A percentile compares a stretch with the other conserved stretches of the same genome.
phyloP scores from a whole-genome alignment of 2,113 vertebrate genomes.

The Taurulus bubalis region DNA sequence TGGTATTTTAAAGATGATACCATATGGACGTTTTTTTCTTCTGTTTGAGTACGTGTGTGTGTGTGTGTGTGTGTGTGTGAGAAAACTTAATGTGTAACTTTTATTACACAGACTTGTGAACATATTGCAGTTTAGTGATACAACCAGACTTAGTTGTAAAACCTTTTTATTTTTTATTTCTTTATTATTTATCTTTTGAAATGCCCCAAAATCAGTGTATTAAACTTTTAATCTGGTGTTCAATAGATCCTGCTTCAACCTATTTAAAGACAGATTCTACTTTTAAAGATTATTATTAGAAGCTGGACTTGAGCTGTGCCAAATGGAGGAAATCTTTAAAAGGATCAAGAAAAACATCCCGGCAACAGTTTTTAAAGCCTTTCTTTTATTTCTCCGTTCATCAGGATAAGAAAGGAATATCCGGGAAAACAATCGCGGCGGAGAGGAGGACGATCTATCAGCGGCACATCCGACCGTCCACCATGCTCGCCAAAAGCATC shows the following conservation, averaged over 20 bases:
- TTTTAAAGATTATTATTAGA: not conserved
- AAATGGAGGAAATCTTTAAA: constrained; percentile 6
- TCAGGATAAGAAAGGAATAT: constrained; percentile 96
- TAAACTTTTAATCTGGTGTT: not conserved
- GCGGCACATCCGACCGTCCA: constrained; percentile 92
- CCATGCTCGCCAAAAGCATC: constrained; percentile 97
- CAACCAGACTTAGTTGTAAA: not conserved
- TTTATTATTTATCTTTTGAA: not conserved
- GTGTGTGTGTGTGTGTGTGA: constrained; percentile 3
- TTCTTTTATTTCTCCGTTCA: constrained; percentile 15
- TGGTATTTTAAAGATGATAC: constrained; percentile 34
- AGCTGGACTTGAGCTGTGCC: constrained; percentile 5
- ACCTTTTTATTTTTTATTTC: not conserved
- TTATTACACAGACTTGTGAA: constrained; percentile 1
- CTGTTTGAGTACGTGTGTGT: constrained; percentile 11
- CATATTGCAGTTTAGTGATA: not conserved
- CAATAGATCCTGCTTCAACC: not conserved
- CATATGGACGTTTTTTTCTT: constrained; percentile 14
- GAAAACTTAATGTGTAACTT: not conserved
- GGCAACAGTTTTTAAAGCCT: not conserved
- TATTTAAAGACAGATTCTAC: not conserved
- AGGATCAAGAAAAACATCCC: constrained; percentile 22
- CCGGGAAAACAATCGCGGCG: constrained; percentile 89
- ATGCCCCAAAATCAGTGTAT: not conserved
- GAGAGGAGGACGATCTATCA: constrained; percentile 94